Percentiles rank a stretch among this genome's conserved stretches.
These are phyloP conservation scores for Colostygia pectinataria DNA, from an alignment of 2,888 invertebrate species.

Conservation along the genomic window DNA sequence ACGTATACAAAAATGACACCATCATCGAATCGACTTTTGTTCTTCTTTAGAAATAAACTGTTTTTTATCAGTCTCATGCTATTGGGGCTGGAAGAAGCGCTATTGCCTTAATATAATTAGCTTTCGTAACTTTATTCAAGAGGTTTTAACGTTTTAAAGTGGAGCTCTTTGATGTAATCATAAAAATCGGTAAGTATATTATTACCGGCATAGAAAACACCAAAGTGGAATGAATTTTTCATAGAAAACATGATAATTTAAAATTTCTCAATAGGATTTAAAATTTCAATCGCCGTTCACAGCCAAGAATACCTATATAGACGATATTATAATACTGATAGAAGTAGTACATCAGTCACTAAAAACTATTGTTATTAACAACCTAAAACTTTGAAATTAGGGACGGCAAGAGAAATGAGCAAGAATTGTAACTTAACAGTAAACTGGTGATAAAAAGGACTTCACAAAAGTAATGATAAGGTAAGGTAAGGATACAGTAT, in stretches of 20 bases:
- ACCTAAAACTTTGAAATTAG: slow-evolving; percentile 47
- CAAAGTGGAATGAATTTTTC: slow-evolving; percentile 15
- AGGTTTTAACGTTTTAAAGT: no score
- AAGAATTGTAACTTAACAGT: slow-evolving; percentile 46
- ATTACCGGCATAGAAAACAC: neutral
- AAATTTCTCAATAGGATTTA: slow-evolving; percentile 16
- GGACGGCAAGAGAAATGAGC: slow-evolving; percentile 76
- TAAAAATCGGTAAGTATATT: no score
- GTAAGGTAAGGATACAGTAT: slow-evolving; percentile 35
- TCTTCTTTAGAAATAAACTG: no score
- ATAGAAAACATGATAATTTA: slow-evolving; percentile 24
- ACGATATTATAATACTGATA: slow-evolving; percentile 25
- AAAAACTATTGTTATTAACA: slow-evolving; percentile 20
- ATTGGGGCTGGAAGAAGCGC: no score
- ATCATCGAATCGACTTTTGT: no score
- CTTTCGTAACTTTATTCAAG: no score
- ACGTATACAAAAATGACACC: no score
- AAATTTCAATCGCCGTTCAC: slow-evolving; percentile 31
- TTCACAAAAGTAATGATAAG: slow-evolving; percentile 20
- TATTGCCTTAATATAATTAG: no score
- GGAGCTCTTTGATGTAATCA: no score
- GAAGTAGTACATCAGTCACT: slow-evolving; percentile 18
- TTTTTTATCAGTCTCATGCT: no score
- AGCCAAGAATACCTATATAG: slow-evolving; percentile 33
- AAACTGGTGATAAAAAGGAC: slow-evolving; percentile 22